Conservation (phyloP, 2,888 invertebrate genomes). For the Pterobdella sp. region DNA sequence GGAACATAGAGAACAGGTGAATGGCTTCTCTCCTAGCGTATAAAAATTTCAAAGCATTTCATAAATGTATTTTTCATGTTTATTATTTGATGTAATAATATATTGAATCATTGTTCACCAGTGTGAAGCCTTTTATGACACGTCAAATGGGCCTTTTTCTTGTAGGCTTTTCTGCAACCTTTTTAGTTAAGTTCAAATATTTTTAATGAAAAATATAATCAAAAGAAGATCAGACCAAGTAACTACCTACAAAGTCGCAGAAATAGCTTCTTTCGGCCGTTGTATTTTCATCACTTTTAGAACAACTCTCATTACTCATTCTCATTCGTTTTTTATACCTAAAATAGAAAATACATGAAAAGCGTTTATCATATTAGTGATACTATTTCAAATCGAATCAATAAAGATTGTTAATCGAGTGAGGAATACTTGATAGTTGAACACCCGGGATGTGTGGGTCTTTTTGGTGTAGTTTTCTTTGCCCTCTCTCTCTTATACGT, state of each 20-base stretch:
- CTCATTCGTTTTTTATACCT: no score
- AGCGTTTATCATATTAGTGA: no score
- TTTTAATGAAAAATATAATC: neutral
- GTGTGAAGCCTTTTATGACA: neutral
- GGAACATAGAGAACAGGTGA: neutral
- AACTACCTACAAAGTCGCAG: neutral
- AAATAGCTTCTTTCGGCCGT: neutral
- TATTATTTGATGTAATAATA: neutral
- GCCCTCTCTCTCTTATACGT: no score
- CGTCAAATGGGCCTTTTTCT: neutral
- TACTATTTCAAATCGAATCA: no score
- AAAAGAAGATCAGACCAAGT: neutral
- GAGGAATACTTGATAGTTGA: no score
- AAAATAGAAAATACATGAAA: no score
- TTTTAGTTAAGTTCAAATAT: neutral
- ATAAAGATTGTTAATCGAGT: no score
- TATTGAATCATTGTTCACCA: neutral
- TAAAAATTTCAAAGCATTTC: no score
- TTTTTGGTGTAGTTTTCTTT: no score
- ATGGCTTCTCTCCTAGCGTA: neutral
- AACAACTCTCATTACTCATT: no score
- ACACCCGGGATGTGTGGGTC: no score
- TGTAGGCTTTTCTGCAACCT: constrained; percentile 3
- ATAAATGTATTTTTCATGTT: no score
- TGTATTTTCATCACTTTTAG: neutral